These are phyloP conservation scores for Dendronephthya gigantea DNA, from an alignment of 64 coral and sea anemone genomes.

Conservation along the genomic window DNA sequence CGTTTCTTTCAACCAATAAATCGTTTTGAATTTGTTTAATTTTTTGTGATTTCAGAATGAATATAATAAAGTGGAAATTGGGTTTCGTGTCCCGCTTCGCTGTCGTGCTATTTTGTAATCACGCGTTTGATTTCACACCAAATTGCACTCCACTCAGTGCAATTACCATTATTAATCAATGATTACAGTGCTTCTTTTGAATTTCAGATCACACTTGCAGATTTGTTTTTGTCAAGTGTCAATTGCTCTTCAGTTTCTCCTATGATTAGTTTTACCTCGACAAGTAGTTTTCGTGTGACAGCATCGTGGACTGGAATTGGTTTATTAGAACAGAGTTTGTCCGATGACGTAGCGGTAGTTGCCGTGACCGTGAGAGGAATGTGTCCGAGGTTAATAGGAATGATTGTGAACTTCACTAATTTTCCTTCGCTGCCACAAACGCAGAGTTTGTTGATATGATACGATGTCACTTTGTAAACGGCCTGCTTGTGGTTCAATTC, in stretches of 20 bases:
- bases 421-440: conserved; percentile 75
- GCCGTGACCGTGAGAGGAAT: conserved; percentile 65
- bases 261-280: no score
- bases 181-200: conserved; percentile 17
- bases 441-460: conserved; percentile 27
- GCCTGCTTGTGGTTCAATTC: conserved; percentile 3
- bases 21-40: no score
- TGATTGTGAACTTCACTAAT: no score
- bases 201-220: neutral
- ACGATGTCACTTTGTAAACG: conserved; percentile 39
- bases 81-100: no score
- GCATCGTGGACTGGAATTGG: conserved; percentile 47
- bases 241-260: conserved; percentile 42
- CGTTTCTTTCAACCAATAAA: no score
- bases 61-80: no score
- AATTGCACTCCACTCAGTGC: no score
- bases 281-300: conserved; percentile 62
- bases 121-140: no score
- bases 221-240: neutral
- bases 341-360: conserved; percentile 19
- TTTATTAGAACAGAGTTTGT: conserved; percentile 19
- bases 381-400: conserved; percentile 51
- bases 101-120: no score
- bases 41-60: no score
- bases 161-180: no score